Percentiles rank a stretch among this genome's conserved stretches.
Conservation (phyloP, 2,888 invertebrate species). For the Rhagonycha lutea region DNA sequence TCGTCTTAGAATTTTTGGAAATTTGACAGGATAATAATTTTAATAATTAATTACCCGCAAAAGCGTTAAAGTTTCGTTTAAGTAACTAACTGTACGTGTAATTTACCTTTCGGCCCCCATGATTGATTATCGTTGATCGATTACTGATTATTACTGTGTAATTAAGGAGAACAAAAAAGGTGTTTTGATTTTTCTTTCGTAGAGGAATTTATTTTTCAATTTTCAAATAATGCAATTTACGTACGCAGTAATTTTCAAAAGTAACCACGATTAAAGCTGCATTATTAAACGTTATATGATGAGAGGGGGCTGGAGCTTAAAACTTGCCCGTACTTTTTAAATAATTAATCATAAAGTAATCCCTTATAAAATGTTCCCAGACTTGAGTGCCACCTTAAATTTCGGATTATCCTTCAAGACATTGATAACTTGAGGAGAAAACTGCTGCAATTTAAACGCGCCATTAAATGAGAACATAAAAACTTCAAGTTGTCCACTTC, state of each 20-base stretch:
- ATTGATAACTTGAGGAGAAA: constrained; percentile 34
- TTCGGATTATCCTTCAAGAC: constrained; percentile 34
- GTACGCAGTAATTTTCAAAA: neutral
- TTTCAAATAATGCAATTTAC: neutral
- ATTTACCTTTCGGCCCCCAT: neutral
- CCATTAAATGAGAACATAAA: constrained; percentile 43
- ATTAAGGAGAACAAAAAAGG: neutral
- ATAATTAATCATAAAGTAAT: constrained; percentile 35
- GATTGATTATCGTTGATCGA: neutral
- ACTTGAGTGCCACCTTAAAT: constrained; percentile 30
- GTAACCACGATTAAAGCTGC: constrained; percentile 12
- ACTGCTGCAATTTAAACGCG: constrained; percentile 38
- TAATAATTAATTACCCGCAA: neutral
- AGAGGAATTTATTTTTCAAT: neutral
- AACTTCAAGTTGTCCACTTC: constrained; percentile 42
- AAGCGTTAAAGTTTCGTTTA: neutral
- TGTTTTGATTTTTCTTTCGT: neutral
- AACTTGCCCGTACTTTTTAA: constrained; percentile 12
- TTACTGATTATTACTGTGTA: neutral
- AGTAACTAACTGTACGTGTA: neutral
- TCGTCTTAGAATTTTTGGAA: neutral
- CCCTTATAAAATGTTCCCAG: constrained; percentile 23
- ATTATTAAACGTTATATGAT: constrained; percentile 13
- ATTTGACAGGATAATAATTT: neutral
- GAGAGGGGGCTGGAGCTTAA: neutral